A percentile compares a stretch with the other conserved stretches of the same genome.
These are phyloP conservation scores for Pagrus major DNA, from an alignment of 2,113 vertebrate species.

Conservation along the genomic window DNA sequence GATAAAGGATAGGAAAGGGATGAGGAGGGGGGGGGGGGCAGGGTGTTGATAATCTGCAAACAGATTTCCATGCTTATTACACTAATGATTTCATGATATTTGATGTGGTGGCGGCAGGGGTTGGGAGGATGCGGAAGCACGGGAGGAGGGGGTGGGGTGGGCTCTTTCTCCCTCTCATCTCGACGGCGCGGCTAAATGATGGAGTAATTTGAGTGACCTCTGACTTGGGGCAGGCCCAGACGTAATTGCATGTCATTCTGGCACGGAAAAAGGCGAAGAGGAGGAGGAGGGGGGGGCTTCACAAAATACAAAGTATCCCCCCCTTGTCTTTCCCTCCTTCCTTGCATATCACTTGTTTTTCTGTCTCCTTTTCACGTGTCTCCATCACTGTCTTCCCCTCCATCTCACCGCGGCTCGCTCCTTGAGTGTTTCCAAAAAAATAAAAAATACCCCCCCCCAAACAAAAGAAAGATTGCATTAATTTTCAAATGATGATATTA, in stretches of 20 bases:
- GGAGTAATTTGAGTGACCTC: slow-evolving; percentile 98
- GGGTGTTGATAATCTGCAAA: slow-evolving; percentile 95
- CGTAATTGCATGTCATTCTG: slow-evolving; percentile 96
- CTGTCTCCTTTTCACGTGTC: slow-evolving; percentile 11
- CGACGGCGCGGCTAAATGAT: slow-evolving; percentile 91
- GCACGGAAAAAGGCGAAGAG: slow-evolving; percentile 63
- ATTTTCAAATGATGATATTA: slow-evolving; percentile 99
- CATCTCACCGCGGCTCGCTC: slow-evolving; percentile 18
- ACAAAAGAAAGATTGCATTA: slow-evolving; percentile 99
- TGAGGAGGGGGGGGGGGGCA: slow-evolving; percentile 61
- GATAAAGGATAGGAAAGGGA: slow-evolving; percentile 87
- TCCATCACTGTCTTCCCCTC: slow-evolving; percentile 27
- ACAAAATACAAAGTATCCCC: slow-evolving; percentile 85
- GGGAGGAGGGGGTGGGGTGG: slow-evolving; percentile 60
- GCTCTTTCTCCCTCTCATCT: slow-evolving; percentile 87
- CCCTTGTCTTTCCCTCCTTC: slow-evolving; percentile 5
- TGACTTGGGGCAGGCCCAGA: slow-evolving; percentile 91
- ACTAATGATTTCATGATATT: slow-evolving; percentile 99
- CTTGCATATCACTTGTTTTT: slow-evolving; percentile 27
- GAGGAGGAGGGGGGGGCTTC: slow-evolving; percentile 58
- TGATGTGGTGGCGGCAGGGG: slow-evolving; percentile 91
- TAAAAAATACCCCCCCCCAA: slow-evolving; percentile 81
- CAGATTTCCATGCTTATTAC: slow-evolving; percentile 99
- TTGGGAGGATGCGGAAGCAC: slow-evolving; percentile 25
- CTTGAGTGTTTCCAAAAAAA: slow-evolving; percentile 31